A percentile compares a stretch with the other conserved stretches of the same genome.
phyloP scores from a whole-genome alignment of 2,888 invertebrate species.

The Salpingus planirostris region DNA sequence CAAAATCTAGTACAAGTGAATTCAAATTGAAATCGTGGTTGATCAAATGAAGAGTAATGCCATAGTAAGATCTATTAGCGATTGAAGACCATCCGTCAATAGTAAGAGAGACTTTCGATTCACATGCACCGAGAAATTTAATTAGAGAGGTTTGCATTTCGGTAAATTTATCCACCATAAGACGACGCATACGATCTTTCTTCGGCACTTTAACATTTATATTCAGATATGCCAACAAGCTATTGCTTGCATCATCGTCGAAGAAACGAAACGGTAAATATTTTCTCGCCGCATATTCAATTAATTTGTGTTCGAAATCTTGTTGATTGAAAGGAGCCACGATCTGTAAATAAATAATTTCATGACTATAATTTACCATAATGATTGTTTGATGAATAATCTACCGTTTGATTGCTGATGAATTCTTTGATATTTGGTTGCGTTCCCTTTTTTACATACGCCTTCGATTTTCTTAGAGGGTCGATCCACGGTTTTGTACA shows the following conservation, averaged over 20 bases:
- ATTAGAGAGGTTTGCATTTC: slow-evolving; percentile 6
- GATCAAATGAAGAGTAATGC: slow-evolving; percentile 21
- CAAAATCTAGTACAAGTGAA: slow-evolving; percentile 20
- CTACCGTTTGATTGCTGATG: no score
- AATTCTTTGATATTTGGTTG: no score
- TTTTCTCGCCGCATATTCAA: slow-evolving; percentile 2
- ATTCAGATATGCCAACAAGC: no score
- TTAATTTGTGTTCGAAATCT: neutral
- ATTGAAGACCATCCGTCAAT: slow-evolving; percentile 23
- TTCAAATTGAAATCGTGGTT: slow-evolving; percentile 19
- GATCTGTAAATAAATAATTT: no score
- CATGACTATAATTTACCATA: no score
- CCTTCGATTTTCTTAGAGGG: no score
- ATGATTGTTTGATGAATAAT: no score
- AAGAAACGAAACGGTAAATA: slow-evolving; percentile 3
- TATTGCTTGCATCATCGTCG: no score
- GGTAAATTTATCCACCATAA: slow-evolving; percentile 3
- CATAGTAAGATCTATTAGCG: slow-evolving; percentile 17
- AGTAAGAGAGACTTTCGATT: slow-evolving; percentile 19
- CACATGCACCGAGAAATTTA: slow-evolving; percentile 11
- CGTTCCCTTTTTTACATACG: no score
- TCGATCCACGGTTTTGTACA: no score
- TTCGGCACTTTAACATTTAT: no score
- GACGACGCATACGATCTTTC: slow-evolving; percentile 7
- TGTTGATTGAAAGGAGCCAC: neutral